Evolutionary conservation across 2,888 invertebrate species (phyloP), one percentile per base, ranked within the genome.

Genomic region (Caenorhabditis doughertyi): DNA sequence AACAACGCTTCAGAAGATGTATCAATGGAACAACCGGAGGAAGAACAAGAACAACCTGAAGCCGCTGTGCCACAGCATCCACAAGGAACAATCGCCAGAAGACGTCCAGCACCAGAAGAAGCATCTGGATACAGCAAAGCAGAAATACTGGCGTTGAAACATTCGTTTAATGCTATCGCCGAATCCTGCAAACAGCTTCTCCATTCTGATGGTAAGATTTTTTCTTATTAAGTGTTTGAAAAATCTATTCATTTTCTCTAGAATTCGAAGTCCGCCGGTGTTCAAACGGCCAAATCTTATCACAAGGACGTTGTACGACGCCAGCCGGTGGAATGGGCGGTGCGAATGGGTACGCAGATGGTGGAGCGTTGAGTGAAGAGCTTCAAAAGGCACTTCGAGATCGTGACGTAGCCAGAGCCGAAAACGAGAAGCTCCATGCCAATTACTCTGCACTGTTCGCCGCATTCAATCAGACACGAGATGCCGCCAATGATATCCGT

Each of bases 191-290:
- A 29, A 18, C 39, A 72, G 21, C 51, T 76, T 7, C 11, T 81
- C 18, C 35, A 77, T 3, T 81, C 81, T 13, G 71, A 81, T 58
- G 81, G 81, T 81, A 18, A 27, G 39, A 9, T 39, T n/a, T n/a
- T n/a, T n/a, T n/a, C n/a, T n/a, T n/a, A n/a, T n/a, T n/a, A n/a
- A n/a, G n/a, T n/a, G n/a, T n/a, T n/a, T n/a, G n/a, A n/a, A n/a
- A n/a, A n/a, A n/a, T n/a, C n/a, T n/a, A n/a, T n/a, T n/a, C n/a
- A n/a, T n/a, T n/a, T n/a, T n/a, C n/a, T 76, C 4, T 47, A 81
- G 81, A 81, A 67, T 81, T 81, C 55, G 81, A 81, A 53, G 72
- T 81, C 9, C 71, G 77, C 13, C 71, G 77, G 8, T 71, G 71
- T 25, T 44, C 81, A 0, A 72, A 51, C 11, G 81, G 81, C 16